Evolutionary conservation across 2,113 vertebrate genomes (phyloP), one percentile per base, ranked within the genome.

Genomic region (Nibea coibor): DNA sequence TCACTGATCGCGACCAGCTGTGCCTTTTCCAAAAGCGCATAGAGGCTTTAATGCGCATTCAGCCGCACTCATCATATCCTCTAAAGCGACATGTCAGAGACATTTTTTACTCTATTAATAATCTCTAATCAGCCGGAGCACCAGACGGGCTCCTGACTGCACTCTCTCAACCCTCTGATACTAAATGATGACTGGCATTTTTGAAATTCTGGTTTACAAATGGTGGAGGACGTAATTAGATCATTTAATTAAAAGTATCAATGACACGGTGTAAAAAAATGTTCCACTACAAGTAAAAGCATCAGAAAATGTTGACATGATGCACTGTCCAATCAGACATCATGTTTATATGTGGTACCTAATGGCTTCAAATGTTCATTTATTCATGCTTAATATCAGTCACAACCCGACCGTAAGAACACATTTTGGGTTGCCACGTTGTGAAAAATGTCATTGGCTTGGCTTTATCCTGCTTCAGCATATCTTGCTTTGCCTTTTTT

Each of bases 1-100:
- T 88, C 72, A 42, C 87, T 88, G 87, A 93, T 92, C 93, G 89
- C 88, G 88, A 90, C 88, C 93, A 94, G 94, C 94, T 95, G 94
- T 91, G 91, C 69, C 75, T 84, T 79, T 88, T 63, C 81, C 71
- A 83, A 82, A 82, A 83, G 75, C 84, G 72, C 84, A 75, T 35
- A 43, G 73, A 72, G 77, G 75, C 75, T 85, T 81, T 56, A 45
- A 86, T 65, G 72, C 82, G 78, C 72, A 75, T 51, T 82, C 75
- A 86, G 75, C 81, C 85, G 65, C 76, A 79, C 74, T 90, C 88
- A 77, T 90, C 87, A 87, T 79, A 83, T 91, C 82, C 78, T 85
- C 73, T 50, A 20, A 69, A 85, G 75, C 73, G 57, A 10, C 72
- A 75, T 24, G 45, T 87, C 66, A 70, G 67, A 79, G 73, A 64